Conservation (phyloP, 2,797 vertebrate species). For the Acrossocheilus wenchowensis region DNA sequence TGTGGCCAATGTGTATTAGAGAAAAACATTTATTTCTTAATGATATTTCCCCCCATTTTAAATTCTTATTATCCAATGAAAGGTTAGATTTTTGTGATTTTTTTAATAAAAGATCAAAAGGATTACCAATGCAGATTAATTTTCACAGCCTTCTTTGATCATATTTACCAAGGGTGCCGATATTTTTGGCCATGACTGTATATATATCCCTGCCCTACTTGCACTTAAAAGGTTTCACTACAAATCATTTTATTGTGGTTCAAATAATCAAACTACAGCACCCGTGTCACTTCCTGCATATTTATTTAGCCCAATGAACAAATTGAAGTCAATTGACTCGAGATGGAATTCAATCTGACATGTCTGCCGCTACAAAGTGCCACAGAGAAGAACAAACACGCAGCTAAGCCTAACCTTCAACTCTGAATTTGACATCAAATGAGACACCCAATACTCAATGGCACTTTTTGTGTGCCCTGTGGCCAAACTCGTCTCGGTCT, state of each 20-base stretch:
- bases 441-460: conserved; percentile 52
- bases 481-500: conserved; percentile 40
- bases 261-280: conserved; percentile 8
- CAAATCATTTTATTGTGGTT: neutral
- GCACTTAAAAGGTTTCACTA: neutral
- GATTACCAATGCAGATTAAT: too few relatives aligned
- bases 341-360: conserved; percentile 38
- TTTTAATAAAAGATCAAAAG: too few relatives aligned
- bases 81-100: too few relatives aligned
- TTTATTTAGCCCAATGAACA: conserved; percentile 43
- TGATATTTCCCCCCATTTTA: too few relatives aligned
- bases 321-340: conserved; percentile 13
- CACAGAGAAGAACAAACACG: conserved; percentile 21
- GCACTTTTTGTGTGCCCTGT: conserved; percentile 41
- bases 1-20: too few relatives aligned
- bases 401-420: conserved; percentile 42
- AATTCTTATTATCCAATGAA: too few relatives aligned
- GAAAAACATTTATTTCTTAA: too few relatives aligned
- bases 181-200: too few relatives aligned
- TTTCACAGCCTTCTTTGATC: too few relatives aligned
- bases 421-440: conserved; percentile 50
- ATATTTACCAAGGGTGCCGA: too few relatives aligned
- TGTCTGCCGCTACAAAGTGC: conserved; percentile 1
- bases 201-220: neutral
- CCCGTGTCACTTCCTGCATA: conserved; percentile 5